Evolutionary conservation across 2,888 invertebrate genomes (phyloP).

Genomic region (Choristoneura rosaceana): DNA sequence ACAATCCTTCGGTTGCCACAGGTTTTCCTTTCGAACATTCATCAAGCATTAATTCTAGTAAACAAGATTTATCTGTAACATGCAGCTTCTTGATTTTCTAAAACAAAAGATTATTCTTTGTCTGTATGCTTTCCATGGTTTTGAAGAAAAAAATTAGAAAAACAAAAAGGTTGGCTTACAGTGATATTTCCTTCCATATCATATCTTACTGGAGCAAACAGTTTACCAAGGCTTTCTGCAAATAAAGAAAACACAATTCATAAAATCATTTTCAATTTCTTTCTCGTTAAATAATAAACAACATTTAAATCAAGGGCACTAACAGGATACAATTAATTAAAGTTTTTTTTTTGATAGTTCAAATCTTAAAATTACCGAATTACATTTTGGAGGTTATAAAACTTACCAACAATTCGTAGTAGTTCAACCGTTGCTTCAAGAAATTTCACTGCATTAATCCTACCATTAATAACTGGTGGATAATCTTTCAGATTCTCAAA

Average conservation of each 20-base stretch:
- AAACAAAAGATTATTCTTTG: slow-evolving; percentile 47
- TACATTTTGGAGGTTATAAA: slow-evolving; percentile 6
- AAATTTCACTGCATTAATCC: slow-evolving; percentile 86
- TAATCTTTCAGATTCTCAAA: slow-evolving; percentile 73
- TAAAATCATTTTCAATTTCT: not conserved
- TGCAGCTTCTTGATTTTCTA: slow-evolving; percentile 88
- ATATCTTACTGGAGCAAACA: slow-evolving; percentile 89
- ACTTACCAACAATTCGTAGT: slow-evolving; percentile 88
- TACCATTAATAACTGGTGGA: slow-evolving; percentile 81
- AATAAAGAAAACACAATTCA: slow-evolving; percentile 45
- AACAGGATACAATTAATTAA: not conserved
- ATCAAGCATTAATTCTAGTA: slow-evolving; percentile 88
- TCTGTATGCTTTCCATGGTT: not conserved
- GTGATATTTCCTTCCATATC: slow-evolving; percentile 92
- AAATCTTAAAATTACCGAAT: too few relatives aligned
- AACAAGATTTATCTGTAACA: slow-evolving; percentile 83
- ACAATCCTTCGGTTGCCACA: slow-evolving; percentile 86
- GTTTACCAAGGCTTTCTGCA: slow-evolving; percentile 90
- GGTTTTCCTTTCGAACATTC: slow-evolving; percentile 84
- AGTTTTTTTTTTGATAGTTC: not conserved
- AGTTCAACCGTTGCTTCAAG: slow-evolving; percentile 87
- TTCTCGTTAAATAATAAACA: not conserved
- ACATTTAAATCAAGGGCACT: not conserved
- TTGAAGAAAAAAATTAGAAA: not conserved
- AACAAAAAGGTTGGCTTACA: slow-evolving; percentile 77